phyloP scores from a whole-genome alignment of 1,140 invertebrate genomes.

The Leguminivora glycinivorella region DNA sequence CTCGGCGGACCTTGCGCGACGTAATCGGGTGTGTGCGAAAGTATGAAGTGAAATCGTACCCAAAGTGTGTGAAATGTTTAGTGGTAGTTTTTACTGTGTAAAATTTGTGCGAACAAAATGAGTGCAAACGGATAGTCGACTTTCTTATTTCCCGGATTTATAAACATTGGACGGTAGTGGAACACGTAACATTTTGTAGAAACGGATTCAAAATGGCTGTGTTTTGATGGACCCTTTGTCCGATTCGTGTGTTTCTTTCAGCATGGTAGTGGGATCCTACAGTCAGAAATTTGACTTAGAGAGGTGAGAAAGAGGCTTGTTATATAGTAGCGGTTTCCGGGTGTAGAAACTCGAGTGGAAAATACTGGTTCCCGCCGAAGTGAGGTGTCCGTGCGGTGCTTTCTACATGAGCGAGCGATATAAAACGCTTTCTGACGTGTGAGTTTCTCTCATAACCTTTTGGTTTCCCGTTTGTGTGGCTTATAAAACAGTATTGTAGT shows the following conservation, averaged over 20 bases:
- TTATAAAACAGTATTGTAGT: conserved; percentile 38
- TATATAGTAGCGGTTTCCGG: conserved; percentile 40
- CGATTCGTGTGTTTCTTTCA: conserved; percentile 74
- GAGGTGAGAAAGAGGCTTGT: conserved; percentile 66
- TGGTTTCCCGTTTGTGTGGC: conserved; percentile 45
- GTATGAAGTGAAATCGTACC: conserved; percentile 79
- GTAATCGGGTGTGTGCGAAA: conserved; percentile 76
- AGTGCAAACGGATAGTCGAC: conserved; percentile 74
- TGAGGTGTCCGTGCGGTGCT: conserved; percentile 64
- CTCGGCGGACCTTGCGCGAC: conserved; percentile 68
- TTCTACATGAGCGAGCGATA: conserved; percentile 60
- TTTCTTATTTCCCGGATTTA: conserved; percentile 46
- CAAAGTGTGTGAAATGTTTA: conserved; percentile 78
- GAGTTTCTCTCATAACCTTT: conserved; percentile 72
- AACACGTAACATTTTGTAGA: conserved; percentile 74
- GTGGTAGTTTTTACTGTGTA: conserved; percentile 77
- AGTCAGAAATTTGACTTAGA: conserved; percentile 70
- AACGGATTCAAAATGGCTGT: conserved; percentile 80
- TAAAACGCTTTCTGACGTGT: conserved; percentile 67
- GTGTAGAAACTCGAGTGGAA: conserved; percentile 59
- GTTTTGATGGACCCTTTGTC: conserved; percentile 80
- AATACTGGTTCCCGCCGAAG: conserved; percentile 69
- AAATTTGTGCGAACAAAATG: conserved; percentile 62
- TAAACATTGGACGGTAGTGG: conserved; percentile 60
- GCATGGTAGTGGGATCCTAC: conserved; percentile 78